A percentile compares a stretch with the other conserved stretches of the same genome.
phyloP scores from a whole-genome alignment of 2,797 vertebrate genomes.

The Falco naumanni region DNA sequence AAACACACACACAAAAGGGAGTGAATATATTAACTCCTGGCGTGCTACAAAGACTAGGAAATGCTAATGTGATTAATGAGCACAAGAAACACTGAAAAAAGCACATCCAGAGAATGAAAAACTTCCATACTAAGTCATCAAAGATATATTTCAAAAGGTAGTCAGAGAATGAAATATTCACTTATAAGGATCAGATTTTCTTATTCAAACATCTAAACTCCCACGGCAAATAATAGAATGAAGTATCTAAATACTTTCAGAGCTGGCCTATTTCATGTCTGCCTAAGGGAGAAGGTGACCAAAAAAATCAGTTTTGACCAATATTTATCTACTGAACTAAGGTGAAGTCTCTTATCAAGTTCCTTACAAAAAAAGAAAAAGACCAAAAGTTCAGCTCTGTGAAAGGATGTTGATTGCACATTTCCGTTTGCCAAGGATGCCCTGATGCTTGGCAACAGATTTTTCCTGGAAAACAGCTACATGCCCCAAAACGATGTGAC shows the following conservation, averaged over 20 bases:
- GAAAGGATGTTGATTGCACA: background rate
- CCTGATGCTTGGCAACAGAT: background rate
- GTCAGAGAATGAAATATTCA: background rate
- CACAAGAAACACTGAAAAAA: background rate
- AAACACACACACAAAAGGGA: slow-evolving; percentile 37
- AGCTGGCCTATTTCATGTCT: background rate
- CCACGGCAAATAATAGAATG: background rate
- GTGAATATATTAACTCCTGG: slow-evolving; percentile 51
- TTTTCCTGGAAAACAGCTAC: slow-evolving; percentile 33
- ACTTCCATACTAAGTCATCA: background rate
- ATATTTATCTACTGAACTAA: background rate
- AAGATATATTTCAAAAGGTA: background rate
- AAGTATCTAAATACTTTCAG: background rate
- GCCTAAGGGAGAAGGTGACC: background rate
- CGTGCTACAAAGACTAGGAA: background rate
- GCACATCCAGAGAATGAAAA: background rate
- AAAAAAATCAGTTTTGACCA: background rate
- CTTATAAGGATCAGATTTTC: background rate
- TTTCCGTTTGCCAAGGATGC: background rate
- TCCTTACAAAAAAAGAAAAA: background rate
- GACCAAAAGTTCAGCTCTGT: background rate
- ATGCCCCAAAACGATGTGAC: background rate
- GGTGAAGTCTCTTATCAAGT: background rate
- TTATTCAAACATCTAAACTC: background rate
- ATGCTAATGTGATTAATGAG: slow-evolving; percentile 7